Evolutionary conservation across 2,113 vertebrate genomes (phyloP).

Genomic region (Clinocottus analis): DNA sequence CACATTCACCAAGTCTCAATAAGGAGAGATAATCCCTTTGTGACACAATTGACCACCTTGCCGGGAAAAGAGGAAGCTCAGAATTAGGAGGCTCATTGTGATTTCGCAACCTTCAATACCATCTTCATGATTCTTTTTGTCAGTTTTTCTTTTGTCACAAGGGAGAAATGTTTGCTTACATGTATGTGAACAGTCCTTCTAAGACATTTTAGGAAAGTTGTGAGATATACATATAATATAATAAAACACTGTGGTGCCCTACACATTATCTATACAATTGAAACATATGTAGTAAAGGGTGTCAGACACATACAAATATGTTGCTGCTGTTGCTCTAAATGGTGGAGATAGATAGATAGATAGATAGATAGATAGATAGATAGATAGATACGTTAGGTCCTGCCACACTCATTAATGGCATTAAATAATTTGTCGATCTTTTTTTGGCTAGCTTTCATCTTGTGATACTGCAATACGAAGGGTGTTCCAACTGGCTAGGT

Average conservation of each 20-base stretch:
- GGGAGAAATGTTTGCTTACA: background rate
- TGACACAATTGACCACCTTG: constrained; percentile 53
- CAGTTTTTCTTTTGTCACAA: background rate
- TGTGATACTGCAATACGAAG: background rate
- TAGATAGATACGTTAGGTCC: too few species aligned
- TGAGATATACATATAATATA: background rate
- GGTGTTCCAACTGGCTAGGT: background rate
- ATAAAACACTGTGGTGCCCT: background rate
- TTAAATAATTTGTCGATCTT: background rate
- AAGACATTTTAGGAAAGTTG: background rate
- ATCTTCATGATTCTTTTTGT: constrained; percentile 12
- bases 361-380: too few species aligned
- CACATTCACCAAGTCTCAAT: constrained; percentile 50
- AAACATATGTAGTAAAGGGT: background rate
- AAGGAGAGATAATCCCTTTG: constrained; percentile 47
- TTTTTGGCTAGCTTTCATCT: background rate
- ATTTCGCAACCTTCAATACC: background rate
- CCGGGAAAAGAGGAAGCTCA: constrained; percentile 1
- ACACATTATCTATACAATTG: background rate
- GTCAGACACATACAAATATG: too few species aligned
- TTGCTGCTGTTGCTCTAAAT: too few species aligned
- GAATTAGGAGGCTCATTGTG: constrained; percentile 4
- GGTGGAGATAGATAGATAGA: too few species aligned
- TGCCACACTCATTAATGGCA: background rate
- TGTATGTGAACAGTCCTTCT: too few species aligned